These are phyloP conservation scores for Nibea coibor DNA, from an alignment of 2,113 vertebrate genomes.

Conservation along the genomic window DNA sequence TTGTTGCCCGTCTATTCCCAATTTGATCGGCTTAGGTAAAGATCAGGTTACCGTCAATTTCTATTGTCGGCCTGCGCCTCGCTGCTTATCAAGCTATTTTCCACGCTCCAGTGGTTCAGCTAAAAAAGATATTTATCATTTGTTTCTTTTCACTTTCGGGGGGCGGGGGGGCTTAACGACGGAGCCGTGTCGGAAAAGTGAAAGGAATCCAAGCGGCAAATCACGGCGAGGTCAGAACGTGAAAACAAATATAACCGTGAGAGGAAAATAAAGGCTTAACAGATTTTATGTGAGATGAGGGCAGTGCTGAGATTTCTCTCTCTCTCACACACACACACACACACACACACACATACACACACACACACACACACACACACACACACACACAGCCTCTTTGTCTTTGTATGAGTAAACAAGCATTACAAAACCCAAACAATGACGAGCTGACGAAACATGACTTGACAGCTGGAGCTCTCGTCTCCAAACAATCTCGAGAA, in stretches of 20 bases:
- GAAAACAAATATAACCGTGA: conserved; percentile 12
- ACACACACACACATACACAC: neutral
- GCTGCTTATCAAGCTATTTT: conserved; percentile 49
- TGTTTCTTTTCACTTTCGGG: conserved; percentile 26
- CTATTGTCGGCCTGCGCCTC: conserved; percentile 48
- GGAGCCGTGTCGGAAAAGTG: conserved; percentile 18
- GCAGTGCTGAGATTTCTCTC: neutral
- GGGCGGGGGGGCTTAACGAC: conserved; percentile 15
- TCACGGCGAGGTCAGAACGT: neutral
- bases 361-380: neutral
- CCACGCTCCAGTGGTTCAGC: conserved; percentile 14
- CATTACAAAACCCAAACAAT: conserved; percentile 54
- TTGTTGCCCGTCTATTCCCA: conserved; percentile 68
- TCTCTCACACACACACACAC: neutral
- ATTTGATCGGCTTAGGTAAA: conserved; percentile 50
- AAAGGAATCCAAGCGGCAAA: conserved; percentile 32
- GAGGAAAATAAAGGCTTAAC: conserved; percentile 1
- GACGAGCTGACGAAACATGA: conserved; percentile 54
- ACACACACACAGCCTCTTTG: conserved; percentile 21
- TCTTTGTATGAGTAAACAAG: conserved; percentile 62
- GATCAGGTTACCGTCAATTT: conserved; percentile 61
- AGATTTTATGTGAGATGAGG: conserved; percentile 21
- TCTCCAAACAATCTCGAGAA: conserved; percentile 54
- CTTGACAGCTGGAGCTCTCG: conserved; percentile 59
- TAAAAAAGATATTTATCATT: conserved; percentile 37